Evolutionary conservation across 1,140 invertebrate species (phyloP).

Genomic region (Cyclargus thomasi): DNA sequence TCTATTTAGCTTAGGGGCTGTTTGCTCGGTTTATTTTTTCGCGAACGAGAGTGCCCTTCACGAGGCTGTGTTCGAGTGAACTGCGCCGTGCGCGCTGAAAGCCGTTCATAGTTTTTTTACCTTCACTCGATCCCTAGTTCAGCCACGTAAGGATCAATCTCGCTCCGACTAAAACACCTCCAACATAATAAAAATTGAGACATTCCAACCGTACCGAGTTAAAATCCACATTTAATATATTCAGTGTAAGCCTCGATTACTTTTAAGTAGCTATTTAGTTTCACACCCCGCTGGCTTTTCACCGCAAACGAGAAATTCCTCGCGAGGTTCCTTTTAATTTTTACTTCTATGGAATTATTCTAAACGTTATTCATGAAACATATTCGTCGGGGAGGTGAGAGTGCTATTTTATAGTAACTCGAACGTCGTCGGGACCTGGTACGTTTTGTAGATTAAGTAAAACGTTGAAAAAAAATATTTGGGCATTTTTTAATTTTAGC

Average conservation of each 20-base stretch:
- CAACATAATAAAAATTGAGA: conserved; percentile 44
- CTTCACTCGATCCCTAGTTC: no score
- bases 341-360: not conserved
- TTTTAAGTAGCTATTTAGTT: conserved; percentile 16
- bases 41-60: conserved; percentile 45
- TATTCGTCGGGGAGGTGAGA: no score
- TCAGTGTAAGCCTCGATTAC: conserved; percentile 21
- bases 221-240: conserved; percentile 25
- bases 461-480: no score
- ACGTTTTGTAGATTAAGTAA: no score
- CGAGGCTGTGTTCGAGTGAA: conserved; percentile 49
- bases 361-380: conserved; percentile 47
- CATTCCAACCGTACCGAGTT: conserved; percentile 17
- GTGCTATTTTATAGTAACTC: no score
- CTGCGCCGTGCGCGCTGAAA: conserved; percentile 39
- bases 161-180: no score
- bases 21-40: conserved; percentile 59
- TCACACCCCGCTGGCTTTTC: conserved; percentile 7
- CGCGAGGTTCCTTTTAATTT: conserved; percentile 6
- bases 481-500: no score
- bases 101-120: conserved; percentile 12
- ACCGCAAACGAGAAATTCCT: conserved; percentile 10
- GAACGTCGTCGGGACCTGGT: no score
- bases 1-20: conserved; percentile 37
- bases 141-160: no score